Conservation (phyloP, 2,797 vertebrate species). For the Oreortyx pictus region DNA sequence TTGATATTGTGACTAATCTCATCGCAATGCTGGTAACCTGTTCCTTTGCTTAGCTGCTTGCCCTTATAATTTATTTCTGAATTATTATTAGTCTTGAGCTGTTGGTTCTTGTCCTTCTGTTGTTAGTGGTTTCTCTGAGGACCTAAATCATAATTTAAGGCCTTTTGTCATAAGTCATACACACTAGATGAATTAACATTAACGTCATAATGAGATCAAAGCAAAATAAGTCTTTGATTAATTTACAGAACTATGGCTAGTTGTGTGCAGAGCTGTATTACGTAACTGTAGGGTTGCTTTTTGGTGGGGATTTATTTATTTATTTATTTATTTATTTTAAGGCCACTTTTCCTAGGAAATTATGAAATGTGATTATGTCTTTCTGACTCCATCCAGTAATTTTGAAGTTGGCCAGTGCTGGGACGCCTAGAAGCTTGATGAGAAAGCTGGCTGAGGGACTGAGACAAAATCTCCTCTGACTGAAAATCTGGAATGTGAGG, state of each 20-base stretch:
- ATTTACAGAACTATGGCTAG: background rate
- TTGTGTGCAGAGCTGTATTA: background rate
- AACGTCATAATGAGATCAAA: background rate
- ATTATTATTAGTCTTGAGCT: background rate
- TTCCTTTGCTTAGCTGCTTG: background rate
- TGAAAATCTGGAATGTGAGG: background rate
- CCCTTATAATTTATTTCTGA: background rate
- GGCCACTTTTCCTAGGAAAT: background rate
- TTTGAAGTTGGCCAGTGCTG: background rate
- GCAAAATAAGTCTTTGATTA: background rate
- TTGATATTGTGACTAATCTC: background rate
- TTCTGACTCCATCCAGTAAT: background rate
- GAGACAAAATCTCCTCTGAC: constrained; percentile 10
- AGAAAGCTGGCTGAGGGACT: background rate
- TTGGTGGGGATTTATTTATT: background rate
- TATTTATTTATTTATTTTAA: background rate
- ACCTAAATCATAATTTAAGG: background rate
- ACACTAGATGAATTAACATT: background rate
- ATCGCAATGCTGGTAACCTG: background rate
- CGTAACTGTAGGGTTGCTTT: background rate
- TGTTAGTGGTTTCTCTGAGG: background rate
- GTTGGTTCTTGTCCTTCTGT: background rate
- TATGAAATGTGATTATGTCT: background rate
- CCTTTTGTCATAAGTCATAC: background rate
- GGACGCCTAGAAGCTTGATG: background rate